These are phyloP conservation scores for Lycaon pictus DNA, from an alignment of 2,113 vertebrate genomes.

Conservation along the genomic window DNA sequence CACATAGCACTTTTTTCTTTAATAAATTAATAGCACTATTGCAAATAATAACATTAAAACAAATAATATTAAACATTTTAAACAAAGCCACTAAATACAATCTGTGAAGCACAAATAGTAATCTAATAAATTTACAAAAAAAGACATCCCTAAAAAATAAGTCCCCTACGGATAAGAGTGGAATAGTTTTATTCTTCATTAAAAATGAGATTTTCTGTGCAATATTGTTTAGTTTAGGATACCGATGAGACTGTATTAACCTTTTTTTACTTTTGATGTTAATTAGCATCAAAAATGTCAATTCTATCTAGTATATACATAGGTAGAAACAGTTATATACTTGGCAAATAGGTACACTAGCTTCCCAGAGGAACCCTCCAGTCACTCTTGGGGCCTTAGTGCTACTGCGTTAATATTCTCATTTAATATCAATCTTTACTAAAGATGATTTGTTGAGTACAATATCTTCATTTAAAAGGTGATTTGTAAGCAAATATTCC, in stretches of 20 bases:
- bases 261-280: background rate
- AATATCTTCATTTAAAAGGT: background rate
- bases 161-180: background rate
- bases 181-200: background rate
- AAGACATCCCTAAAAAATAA: background rate
- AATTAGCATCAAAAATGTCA: background rate
- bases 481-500: background rate
- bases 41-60: slow-evolving; percentile 1
- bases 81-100: background rate
- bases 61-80: background rate
- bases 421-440: background rate
- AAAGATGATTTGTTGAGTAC: background rate
- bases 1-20: background rate
- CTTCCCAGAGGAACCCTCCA: background rate
- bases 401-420: background rate
- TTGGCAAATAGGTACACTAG: background rate
- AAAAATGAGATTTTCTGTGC: background rate
- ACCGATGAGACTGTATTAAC: background rate
- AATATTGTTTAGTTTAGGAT: background rate
- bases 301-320: background rate
- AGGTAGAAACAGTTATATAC: background rate
- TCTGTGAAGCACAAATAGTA: background rate
- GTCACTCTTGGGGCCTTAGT: background rate
- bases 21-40: background rate
- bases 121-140: background rate